Evolutionary conservation across 2,888 invertebrate genomes (phyloP), one percentile per base, ranked within the genome.

Genomic region (Drosophila prolongata): DNA sequence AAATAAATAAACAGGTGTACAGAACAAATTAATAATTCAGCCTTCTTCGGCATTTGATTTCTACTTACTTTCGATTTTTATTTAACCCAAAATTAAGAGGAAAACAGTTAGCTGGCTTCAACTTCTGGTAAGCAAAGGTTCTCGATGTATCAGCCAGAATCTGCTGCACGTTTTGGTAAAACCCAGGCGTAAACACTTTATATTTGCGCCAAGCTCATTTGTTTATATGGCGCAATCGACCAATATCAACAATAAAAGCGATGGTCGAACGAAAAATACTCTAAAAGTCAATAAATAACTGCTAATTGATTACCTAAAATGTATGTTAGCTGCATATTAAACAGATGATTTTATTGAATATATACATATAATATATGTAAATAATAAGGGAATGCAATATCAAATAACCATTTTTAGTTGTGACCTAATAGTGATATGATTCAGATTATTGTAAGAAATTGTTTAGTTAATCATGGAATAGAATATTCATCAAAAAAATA

Each of bases 161-260:
- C 77, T 69, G 60, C 42, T 46, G 74, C 76, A 76, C 77, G 74
- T 76, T 76, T 56, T n/a, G 78, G 77, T 40, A 76, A 78, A 65
- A 53, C 68, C 76, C 72, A 27, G 57, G 14, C 16, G 24, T 34
- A 24, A 65, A 52, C 42, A 27, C 27, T 58, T 44, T 66, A 57
- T 55, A 38, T 55, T 50, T 64, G 27, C 34, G 60, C 55, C 44
- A 34, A 53, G 52, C 57, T 49, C 59, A 47, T 71, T 71, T 71
- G 55, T 72, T 65, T 73, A 59, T 68, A 62, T 59, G 70, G 53
- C 57, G 49, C 35, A 75, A 75, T 64, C 27, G 43, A 55, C 50
- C 24, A 47, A 52, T 42, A 78, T 57, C 42, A 57, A 55, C 54
- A 38, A 30, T 38, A 35, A 40, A 38, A 24, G 6, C 13, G 19